Conservation (phyloP, 2,113 vertebrate species). For the Centropristis striata region DNA sequence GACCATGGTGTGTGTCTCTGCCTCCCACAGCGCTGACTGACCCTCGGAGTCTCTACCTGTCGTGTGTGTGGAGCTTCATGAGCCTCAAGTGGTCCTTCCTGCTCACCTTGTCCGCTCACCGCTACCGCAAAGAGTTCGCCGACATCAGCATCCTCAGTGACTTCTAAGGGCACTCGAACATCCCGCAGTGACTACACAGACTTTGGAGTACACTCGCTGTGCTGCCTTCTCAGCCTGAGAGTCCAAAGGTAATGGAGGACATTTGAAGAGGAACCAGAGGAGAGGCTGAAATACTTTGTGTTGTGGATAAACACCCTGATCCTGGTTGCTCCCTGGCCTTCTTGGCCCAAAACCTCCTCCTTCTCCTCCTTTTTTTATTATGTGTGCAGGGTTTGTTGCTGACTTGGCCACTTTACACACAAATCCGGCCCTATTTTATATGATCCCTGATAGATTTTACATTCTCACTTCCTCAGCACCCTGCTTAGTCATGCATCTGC, state of each 20-base stretch:
- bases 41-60: constrained; percentile 91
- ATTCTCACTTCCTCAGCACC: neutral
- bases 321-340: neutral
- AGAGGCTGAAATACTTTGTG: neutral
- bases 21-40: constrained; percentile 86
- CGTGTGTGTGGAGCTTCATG: constrained; percentile 94
- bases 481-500: constrained; percentile 1
- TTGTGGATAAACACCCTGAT: neutral
- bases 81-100: constrained; percentile 93
- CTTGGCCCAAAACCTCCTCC: neutral
- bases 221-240: neutral
- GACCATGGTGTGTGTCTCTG: constrained; percentile 5
- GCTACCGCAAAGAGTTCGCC: constrained; percentile 92
- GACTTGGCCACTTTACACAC: constrained; percentile 8
- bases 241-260: neutral
- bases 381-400: constrained; percentile 20
- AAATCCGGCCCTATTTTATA: constrained; percentile 15
- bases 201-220: constrained; percentile 6
- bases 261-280: neutral
- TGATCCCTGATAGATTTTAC: constrained; percentile 14
- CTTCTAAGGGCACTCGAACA: constrained; percentile 82
- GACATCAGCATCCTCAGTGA: constrained; percentile 96
- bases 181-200: constrained; percentile 17
- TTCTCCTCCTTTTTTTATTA: neutral
- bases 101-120: constrained; percentile 87